Evolutionary conservation across 2,888 invertebrate genomes (phyloP), one percentile per base, ranked within the genome.

Genomic region (Heliothis peltigera): DNA sequence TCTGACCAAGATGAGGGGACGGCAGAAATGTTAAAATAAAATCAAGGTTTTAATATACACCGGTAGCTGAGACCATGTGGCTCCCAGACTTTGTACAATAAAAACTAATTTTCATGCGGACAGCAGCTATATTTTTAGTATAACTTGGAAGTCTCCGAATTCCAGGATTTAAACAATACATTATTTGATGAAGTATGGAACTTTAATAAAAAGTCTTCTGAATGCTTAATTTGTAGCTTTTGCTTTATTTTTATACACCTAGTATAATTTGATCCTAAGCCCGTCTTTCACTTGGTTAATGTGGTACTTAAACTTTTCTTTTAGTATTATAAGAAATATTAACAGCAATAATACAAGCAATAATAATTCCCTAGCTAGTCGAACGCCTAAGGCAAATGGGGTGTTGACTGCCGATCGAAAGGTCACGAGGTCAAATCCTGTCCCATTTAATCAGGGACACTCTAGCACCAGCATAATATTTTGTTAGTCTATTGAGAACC

Each of bases 391-490:
- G 39, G 7, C 44, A 19, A 22, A 52, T 52, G 51, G 75, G 53
- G 56, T 62, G 44, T 18, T 69, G 49, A 49, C 48, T 32, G 42
- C 35, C 47, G 49, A 57, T 63, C 53, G 70, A 71, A 75, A 70
- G 71, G 70, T 71, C 70, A 71, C 48, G 53, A 7, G 70, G 70
- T 62, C 56, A 44, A 49, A 69, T 54, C 28, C 63, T 75, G 49
- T 25, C 56, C 53, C 35, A 62, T 69, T 71, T 71, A 52, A 52
- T 48, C 32, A 54, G 8, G 19, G 47, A 55, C 8, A 35, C 1
- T 44, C n/a, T 32, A 58, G 32, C 25, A 19, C n/a, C 12, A 53
- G 39, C 22, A 67, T 47, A 65, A 44, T 21, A 60, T 68, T 73
- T 42, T 46, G 17, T 51, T n/a, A 57, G 8, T 67, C 8, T 17